Conservation (phyloP, 1,140 invertebrate species). For the Drosophila bocki region DNA sequence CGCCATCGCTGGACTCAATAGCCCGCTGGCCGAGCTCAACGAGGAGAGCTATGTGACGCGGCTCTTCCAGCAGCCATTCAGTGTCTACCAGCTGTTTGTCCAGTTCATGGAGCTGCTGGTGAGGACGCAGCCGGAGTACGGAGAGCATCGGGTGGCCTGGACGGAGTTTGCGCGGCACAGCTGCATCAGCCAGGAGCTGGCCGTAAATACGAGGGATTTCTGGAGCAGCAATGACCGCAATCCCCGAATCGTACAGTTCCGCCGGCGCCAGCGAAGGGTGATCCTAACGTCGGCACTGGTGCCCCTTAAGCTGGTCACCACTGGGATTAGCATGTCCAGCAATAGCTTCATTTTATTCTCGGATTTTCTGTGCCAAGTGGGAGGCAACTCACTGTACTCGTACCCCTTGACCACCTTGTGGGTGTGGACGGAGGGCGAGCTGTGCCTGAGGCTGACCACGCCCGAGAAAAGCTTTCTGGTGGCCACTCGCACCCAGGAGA, state of each 20-base stretch:
- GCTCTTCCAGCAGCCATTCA: constrained; percentile 77
- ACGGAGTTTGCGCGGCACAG: constrained; percentile 67
- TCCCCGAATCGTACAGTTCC: constrained; percentile 59
- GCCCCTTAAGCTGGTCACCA: constrained; percentile 87
- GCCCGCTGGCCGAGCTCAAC: constrained; percentile 63
- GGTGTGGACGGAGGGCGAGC: constrained; percentile 88
- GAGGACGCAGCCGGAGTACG: constrained; percentile 60
- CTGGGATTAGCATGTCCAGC: constrained; percentile 86
- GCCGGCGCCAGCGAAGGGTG: constrained; percentile 87
- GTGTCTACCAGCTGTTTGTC: constrained; percentile 69
- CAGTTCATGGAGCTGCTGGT: constrained; percentile 76
- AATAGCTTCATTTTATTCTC: constrained; percentile 91
- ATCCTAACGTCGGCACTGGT: constrained; percentile 91
- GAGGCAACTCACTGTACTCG: constrained; percentile 86
- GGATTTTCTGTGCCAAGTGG: constrained; percentile 90
- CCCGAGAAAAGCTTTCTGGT: constrained; percentile 92
- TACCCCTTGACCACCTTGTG: constrained; percentile 91
- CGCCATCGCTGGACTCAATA: constrained; percentile 43
- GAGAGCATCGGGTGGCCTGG: constrained; percentile 72
- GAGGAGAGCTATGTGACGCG: constrained; percentile 70
- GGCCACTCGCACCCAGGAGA: constrained; percentile 88
- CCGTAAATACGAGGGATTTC: constrained; percentile 80
- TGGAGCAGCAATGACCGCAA: constrained; percentile 75
- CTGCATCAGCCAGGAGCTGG: constrained; percentile 78
- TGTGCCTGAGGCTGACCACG: constrained; percentile 87